Conservation (phyloP, 1,140 invertebrate species). For the Bombus soroeensis region DNA sequence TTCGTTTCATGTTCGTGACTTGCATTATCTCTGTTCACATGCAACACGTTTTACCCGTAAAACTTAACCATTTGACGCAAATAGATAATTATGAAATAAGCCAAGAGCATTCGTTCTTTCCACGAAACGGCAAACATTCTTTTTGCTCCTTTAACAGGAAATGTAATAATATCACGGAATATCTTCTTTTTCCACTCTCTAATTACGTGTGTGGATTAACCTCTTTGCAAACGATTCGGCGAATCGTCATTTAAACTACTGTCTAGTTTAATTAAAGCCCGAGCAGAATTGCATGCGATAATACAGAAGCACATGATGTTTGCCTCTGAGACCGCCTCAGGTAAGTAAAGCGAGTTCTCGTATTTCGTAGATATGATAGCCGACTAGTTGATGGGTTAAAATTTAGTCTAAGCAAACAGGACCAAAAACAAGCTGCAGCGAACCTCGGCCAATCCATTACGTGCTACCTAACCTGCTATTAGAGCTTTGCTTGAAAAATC, state of each 20-base stretch:
- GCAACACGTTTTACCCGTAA: slow-evolving; percentile 20
- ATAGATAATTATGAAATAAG: background rate
- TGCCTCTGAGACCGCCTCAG: slow-evolving; percentile 39
- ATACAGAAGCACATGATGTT: slow-evolving; percentile 18
- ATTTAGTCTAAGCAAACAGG: slow-evolving; percentile 38
- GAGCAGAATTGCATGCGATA: slow-evolving; percentile 43
- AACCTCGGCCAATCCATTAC: background rate
- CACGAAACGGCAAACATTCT: background rate
- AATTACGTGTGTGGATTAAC: background rate
- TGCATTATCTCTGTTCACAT: background rate
- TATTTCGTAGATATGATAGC: slow-evolving; percentile 44
- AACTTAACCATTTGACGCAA: background rate
- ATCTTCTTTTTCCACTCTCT: background rate
- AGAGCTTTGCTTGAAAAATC: background rate
- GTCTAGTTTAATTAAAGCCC: slow-evolving; percentile 46
- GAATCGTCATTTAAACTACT: slow-evolving; percentile 16
- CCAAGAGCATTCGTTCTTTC: background rate
- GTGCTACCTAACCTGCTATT: background rate
- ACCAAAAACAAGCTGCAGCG: slow-evolving; percentile 20
- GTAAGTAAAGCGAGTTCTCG: slow-evolving; percentile 40
- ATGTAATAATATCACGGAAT: no score
- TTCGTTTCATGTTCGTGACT: slow-evolving; percentile 9
- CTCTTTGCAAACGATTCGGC: background rate
- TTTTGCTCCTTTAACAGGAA: background rate
- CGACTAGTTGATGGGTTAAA: slow-evolving; percentile 44